Percentiles rank a stretch among this genome's conserved stretches.
Evolutionary conservation across 2,113 vertebrate species (phyloP).

Genomic region (Suricata suricatta): DNA sequence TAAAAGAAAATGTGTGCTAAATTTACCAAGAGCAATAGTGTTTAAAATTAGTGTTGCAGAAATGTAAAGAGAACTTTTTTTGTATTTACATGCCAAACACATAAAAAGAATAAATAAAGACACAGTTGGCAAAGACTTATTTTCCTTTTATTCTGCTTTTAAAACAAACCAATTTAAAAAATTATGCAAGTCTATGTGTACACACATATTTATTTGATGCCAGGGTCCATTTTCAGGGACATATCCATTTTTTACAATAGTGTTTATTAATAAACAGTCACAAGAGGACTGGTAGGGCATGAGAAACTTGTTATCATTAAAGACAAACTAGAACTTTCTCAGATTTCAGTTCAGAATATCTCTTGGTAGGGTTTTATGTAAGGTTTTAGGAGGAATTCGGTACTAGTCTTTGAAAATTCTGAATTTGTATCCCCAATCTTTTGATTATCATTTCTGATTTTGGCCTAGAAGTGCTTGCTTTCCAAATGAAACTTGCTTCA

Average conservation of each 20-base stretch:
- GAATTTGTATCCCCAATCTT: not conserved
- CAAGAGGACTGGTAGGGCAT: not conserved
- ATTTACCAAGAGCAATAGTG: not conserved
- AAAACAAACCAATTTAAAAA: not conserved
- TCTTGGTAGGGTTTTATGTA: not conserved
- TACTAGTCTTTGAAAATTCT: not conserved
- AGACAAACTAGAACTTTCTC: not conserved
- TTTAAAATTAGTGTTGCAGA: not conserved
- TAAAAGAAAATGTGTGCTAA: not conserved
- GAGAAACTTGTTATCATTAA: not conserved
- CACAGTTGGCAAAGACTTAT: not conserved
- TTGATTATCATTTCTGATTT: not conserved
- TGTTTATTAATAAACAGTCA: not conserved
- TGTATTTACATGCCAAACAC: not conserved
- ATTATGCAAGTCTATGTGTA: not conserved
- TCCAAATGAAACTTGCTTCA: not conserved
- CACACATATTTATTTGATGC: not conserved
- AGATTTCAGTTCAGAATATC: not conserved
- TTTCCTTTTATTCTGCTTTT: not conserved
- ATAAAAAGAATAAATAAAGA: constrained; percentile 20
- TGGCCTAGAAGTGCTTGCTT: not conserved
- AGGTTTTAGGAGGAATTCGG: not conserved
- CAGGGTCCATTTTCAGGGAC: not conserved
- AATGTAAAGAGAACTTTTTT: not conserved
- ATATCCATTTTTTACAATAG: not conserved